Evolutionary conservation across 2,113 vertebrate genomes (phyloP).

Genomic region (Oreochromis tanganicae): DNA sequence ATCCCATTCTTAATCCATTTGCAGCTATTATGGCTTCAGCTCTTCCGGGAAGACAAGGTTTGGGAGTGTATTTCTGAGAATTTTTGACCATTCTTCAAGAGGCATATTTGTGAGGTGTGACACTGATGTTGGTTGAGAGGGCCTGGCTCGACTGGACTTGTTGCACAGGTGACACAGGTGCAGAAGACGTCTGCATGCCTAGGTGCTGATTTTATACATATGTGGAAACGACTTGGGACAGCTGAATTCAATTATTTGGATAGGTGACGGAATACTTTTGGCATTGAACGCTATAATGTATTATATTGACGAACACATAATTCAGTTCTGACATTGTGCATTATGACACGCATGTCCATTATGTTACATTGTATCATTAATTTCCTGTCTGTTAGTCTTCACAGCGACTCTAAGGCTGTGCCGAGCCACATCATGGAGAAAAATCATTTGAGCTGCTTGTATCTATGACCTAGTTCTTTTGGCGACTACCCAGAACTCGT

Average conservation of each 20-base stretch:
- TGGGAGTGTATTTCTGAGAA: not conserved
- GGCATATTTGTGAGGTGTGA: not conserved
- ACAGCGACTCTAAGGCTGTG: not conserved
- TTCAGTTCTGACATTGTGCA: not conserved
- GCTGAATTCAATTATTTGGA: not conserved
- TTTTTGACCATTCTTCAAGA: not conserved
- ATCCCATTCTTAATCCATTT: not conserved
- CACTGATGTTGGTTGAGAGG: not conserved
- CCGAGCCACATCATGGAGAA: not conserved
- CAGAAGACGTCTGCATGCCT: fast-evolving
- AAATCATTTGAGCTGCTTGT: not conserved
- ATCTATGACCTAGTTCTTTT: not conserved
- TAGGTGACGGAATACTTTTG: not conserved
- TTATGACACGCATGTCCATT: not conserved
- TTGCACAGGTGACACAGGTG: not conserved
- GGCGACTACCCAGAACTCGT: not conserved
- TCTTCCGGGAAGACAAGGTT: not conserved
- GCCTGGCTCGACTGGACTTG: not conserved
- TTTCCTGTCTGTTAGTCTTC: not conserved
- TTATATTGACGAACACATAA: not conserved
- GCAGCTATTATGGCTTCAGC: not conserved
- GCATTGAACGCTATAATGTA: not conserved
- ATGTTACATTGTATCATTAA: not conserved
- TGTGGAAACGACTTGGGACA: not conserved
- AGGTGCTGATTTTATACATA: not conserved